These are phyloP conservation scores for Nanorana parkeri DNA, from an alignment of 2,113 vertebrate genomes.

Conservation along the genomic window DNA sequence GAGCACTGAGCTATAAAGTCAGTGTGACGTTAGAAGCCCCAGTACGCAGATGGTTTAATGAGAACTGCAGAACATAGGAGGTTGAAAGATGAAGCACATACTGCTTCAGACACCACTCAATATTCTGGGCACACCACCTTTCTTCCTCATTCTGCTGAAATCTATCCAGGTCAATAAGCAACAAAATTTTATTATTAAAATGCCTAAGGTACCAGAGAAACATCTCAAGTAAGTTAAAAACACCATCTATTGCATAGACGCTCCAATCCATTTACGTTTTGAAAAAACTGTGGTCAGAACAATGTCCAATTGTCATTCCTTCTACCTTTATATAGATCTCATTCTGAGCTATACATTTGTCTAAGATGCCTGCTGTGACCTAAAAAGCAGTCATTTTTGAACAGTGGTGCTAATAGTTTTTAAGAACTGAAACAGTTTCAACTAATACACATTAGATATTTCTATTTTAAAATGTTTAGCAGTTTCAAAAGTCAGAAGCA, in stretches of 20 bases:
- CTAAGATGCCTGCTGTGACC: too few species aligned
- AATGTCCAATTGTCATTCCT: too few species aligned
- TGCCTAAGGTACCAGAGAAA: constrained; percentile 11
- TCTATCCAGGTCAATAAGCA: constrained; percentile 51
- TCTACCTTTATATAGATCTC: too few species aligned
- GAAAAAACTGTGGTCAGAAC: too few species aligned
- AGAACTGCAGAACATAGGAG: constrained; percentile 3
- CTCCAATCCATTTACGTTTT: not conserved
- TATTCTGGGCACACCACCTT: constrained; percentile 38
- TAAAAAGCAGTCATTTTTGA: too few species aligned
- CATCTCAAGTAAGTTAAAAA: constrained; percentile 1
- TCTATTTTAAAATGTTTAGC: too few species aligned
- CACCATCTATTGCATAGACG: not conserved
- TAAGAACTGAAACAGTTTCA: too few species aligned
- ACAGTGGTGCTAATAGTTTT: too few species aligned
- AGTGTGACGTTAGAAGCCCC: not conserved
- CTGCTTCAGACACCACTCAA: constrained; percentile 20
- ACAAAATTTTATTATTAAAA: constrained; percentile 48
- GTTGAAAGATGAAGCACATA: constrained; percentile 19
- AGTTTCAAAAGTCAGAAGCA: too few species aligned
- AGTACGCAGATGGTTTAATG: not conserved
- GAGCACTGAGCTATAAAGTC: not conserved
- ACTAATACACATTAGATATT: too few species aligned
- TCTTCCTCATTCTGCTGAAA: constrained; percentile 29
- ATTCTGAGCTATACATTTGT: too few species aligned